phyloP scores from a whole-genome alignment of 1,140 invertebrate genomes.

The Bradysia coprophila region DNA sequence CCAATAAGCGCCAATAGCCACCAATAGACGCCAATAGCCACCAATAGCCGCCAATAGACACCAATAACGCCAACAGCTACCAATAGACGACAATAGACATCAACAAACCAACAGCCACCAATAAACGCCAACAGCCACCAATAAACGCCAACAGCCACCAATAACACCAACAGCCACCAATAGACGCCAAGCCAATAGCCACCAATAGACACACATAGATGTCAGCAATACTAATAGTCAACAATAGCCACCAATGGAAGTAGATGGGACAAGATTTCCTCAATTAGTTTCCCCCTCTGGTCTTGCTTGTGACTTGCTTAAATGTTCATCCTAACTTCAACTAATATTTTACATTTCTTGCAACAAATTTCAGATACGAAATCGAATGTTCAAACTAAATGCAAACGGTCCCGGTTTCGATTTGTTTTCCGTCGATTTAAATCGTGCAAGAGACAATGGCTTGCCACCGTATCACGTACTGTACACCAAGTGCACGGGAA shows the following conservation, averaged over 20 bases:
- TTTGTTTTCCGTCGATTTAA: conserved; percentile 61
- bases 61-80: no score
- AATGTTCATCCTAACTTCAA: neutral
- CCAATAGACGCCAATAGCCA: no score
- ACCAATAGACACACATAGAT: no score
- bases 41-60: conserved; percentile 31
- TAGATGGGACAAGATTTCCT: no score
- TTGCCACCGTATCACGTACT: conserved; percentile 58
- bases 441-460: conserved; percentile 70
- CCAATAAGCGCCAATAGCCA: conserved; percentile 26
- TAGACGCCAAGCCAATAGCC: no score
- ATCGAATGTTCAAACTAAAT: conserved; percentile 7
- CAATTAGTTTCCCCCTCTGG: neutral
- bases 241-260: no score
- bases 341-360: neutral
- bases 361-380: neutral
- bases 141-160: no score
- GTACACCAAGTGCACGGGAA: conserved; percentile 45
- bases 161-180: no score
- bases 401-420: conserved; percentile 53
- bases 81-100: no score
- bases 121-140: no score
- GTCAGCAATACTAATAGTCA: no score
- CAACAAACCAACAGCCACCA: no score
- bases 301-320: neutral